A percentile compares a stretch with the other conserved stretches of the same genome.
Conservation (phyloP, 2,888 invertebrate genomes). For the Euplagia quadripunctaria region DNA sequence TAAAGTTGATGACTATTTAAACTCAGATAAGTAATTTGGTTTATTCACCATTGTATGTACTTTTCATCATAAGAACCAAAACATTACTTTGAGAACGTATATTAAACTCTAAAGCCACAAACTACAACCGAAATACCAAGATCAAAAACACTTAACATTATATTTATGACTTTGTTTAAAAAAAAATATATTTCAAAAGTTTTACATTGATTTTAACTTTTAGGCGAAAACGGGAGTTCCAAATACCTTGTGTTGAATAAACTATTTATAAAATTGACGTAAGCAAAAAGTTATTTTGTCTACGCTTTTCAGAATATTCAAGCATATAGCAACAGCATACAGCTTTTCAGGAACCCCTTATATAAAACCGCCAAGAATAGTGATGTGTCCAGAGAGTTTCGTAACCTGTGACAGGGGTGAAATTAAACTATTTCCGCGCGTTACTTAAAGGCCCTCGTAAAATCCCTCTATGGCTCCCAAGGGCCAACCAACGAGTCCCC, state of each 20-base stretch:
- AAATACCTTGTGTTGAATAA: background rate
- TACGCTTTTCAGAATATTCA: background rate
- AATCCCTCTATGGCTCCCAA: conserved; percentile 54
- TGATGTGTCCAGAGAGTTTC: conserved; percentile 14
- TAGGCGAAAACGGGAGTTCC: no score
- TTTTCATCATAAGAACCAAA: no score
- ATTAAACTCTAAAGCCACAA: no score
- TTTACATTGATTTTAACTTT: no score
- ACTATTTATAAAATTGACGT: background rate
- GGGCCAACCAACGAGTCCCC: conserved; percentile 45
- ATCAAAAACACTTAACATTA: no score
- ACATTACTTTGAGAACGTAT: no score
- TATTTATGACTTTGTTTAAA: no score
- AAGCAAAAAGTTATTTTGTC: background rate
- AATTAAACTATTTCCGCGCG: conserved; percentile 64
- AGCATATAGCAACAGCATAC: background rate
- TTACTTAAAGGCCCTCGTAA: conserved; percentile 66
- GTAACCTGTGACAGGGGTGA: conserved; percentile 39
- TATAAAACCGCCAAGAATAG: conserved; percentile 21
- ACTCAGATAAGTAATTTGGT: no score
- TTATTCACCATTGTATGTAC: no score
- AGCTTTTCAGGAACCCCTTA: conserved; percentile 12
- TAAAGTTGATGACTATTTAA: no score
- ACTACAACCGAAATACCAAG: no score
- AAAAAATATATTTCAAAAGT: no score